Base-by-base conservation (phyloP, 2,797 vertebrate species). In the Hypotaenidia philippensis region DNA sequence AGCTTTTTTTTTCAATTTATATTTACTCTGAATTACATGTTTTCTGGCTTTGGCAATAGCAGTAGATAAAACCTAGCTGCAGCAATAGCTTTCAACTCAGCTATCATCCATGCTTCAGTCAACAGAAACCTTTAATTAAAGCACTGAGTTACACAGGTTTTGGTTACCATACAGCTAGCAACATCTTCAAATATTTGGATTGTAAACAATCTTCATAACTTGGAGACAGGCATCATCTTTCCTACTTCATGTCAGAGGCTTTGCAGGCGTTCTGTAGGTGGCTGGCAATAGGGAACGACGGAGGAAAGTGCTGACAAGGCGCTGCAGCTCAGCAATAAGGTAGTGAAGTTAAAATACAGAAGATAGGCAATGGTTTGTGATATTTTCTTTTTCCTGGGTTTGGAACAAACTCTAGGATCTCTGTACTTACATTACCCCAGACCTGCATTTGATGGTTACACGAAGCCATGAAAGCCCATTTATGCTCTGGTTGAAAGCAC, bases 101-200 rank as follows among this genome's bases (percentile, higher is more conserved):
- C 36, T 63, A 60, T 45, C 90, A 66, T 68, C 79, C 31, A 13
- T 64, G 74, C 93, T 91, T 94, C 84, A 96, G 92, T 89, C 89
- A 96, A 92, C 89, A 97, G 79, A 93, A 93, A 87, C 60, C 89
- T 96, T 95, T 92, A 95, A 96, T 96, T 93, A 96, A 91, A 89
- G 80, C 57, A 91, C 31, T 63, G 45, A 59, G 68, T 87, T 91
- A 94, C 94, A 75, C 2, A 4, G 71, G 61, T 87, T 95, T 90
- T 90, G 69, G 88, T 93, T 88, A 92, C 90, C 44, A 53, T 86
- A 89, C 74, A 96, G 91, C 94, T 93, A 95, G 87, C 41, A 95
- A 83, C 82, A 84, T 94, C 76, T 55, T 85, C 87, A 85, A 84
- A 90, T 89, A 95, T 88, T 77, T 92, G 82, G 89, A 49, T 72